These are phyloP conservation scores for Oreocharis arfaki DNA, from an alignment of 2,113 vertebrate species.

Conservation along the genomic window DNA sequence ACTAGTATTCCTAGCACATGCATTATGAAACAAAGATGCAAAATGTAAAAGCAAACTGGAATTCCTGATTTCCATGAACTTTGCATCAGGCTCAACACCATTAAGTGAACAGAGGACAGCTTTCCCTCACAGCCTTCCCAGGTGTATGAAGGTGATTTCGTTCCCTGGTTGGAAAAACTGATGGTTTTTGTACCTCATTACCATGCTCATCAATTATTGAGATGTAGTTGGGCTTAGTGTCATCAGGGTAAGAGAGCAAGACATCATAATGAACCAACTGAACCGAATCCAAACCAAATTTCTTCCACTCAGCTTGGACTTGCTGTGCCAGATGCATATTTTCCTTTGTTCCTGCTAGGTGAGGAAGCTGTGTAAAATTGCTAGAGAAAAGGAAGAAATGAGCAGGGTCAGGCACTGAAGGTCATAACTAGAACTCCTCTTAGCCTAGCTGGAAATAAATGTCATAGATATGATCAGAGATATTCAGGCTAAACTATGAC, in stretches of 20 bases:
- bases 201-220: conserved; percentile 81
- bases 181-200: conserved; percentile 76
- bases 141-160: not conserved
- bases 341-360: conserved; percentile 88
- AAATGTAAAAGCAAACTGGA: not conserved
- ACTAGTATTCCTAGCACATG: not conserved
- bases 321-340: conserved; percentile 85
- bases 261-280: conserved; percentile 89
- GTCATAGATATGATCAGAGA: not conserved
- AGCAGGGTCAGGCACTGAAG: not conserved
- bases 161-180: not conserved
- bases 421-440: not conserved
- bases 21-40: not conserved
- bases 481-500: not conserved
- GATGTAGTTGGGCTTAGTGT: conserved; percentile 85
- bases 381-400: conserved; percentile 65
- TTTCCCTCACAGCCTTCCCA: not conserved
- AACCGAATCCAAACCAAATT: conserved; percentile 89
- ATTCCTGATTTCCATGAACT: not conserved
- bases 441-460: not conserved
- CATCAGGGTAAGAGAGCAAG: conserved; percentile 89
- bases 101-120: not conserved
- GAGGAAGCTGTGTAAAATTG: conserved; percentile 89
- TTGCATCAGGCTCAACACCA: not conserved
- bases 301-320: conserved; percentile 84